Base-by-base conservation (phyloP, 2,113 vertebrate genomes). In the Microtus ochrogaster region DNA sequence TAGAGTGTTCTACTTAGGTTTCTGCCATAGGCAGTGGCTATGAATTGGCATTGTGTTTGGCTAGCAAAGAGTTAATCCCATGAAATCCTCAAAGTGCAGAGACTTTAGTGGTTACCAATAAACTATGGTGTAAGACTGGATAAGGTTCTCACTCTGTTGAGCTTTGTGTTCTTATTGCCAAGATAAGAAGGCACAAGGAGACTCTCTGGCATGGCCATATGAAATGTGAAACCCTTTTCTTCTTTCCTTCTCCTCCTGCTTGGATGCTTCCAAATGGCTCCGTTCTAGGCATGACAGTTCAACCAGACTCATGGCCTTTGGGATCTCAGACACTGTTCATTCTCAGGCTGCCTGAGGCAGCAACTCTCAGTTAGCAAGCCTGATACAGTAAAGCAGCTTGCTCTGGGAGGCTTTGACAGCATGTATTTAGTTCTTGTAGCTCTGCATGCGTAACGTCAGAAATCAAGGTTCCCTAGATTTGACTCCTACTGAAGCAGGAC, bases 51-150 rank as follows among this genome's bases (percentile, higher is more conserved):
- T 44, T 90, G 49, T 14, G 52, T 72, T 70, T 77, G 91, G 16
- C 22, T 66, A 93, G 36, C 61, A 77, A 96, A 91, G 61, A 78
- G 68, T 88, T 88, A 95, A 82, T 26, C 14, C 4, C 47, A 76
- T 68, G 66, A 77, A n/a, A 66, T 72, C 61, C 65, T 47, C 41
- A 44, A 70, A 52, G 41, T 66, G 28, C 7, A 17, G 28, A 30
- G 39, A 61, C 58, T 44, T 47, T 39, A 74, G 33, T 77, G 76
- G 33, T 22, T 47, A n/a, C 4, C 61, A 72, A 58, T 22, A 81
- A 61, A 81, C 36, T n/a, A 13, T 16, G 81, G 17, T 87, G 73
- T 41, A 82, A 81, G 22, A 49, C 36, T 49, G 39, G 81, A 49
- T 68, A 74, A 36, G 33, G 16, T 41, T 95, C 39, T 58, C 58